Base-by-base conservation (phyloP, 1,140 invertebrate species). In the Drosophila repleta region DNA sequence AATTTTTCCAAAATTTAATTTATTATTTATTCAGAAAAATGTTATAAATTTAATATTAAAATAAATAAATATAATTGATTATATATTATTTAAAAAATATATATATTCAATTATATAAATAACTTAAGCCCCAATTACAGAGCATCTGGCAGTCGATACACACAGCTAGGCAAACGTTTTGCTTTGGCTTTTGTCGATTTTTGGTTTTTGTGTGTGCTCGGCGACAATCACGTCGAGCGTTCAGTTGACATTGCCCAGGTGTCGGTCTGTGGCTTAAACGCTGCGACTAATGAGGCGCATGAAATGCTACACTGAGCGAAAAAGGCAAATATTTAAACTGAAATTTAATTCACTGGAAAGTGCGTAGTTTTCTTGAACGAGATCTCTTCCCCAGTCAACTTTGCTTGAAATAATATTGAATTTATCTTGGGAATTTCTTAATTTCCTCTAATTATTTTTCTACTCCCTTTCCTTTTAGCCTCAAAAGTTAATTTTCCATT, bases 221-320 rank as follows among this genome's bases (percentile, higher is more conserved):
- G 5, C 4, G 26, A 24, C 48, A 68, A 63, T 69, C 58, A 69
- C 60, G 58, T 64, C 10, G 57, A 62, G 52, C 48, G 18, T 29
- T 49, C 51, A 15, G 43, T 15, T 20, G 13, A 39, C 26, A 37
- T 55, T 49, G 7, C 43, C 48, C 58, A 62, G 41, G 65, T 51
- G 57, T 17, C n/a, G 46, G 37, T 39, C 43, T 35, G 10, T 18
- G 53, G 20, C 43, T 7, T 17, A 29, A 66, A 55, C 21, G 17
- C 48, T 29, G 55, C 39, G 55, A 18, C 66, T 53, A 69, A 70
- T 70, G 67, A 56, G 61, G 41, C 61, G 45, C 4, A 32, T 10
- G 37, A 26, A 56, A 67, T 15, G n/a, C 15, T 60, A 20, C 35
- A 60, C 46, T 52, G 55, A 26, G n/a, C 17, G 3, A 18, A 41